Evolutionary conservation across 2,888 invertebrate species (phyloP), one percentile per base, ranked within the genome.

Genomic region (Eudasyphora cyanicolor): DNA sequence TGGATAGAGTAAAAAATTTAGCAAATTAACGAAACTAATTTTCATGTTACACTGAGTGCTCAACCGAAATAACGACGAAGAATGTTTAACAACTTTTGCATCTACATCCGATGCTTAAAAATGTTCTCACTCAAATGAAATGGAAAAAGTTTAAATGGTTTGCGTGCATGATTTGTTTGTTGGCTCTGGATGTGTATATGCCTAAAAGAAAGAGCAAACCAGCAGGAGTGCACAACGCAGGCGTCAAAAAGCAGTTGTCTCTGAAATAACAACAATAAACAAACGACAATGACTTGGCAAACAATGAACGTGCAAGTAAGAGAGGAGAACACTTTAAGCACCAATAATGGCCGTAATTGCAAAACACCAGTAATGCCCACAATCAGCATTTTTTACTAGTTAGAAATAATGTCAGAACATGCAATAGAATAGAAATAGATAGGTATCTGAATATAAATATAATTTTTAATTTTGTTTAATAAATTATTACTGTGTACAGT

Each of bases 271-370:
- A 51, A 19, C 14, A 42, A 24, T 10, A 38, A 62, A 29, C 17
- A 51, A 42, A 74, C 27, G 19, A 29, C 29, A 74, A 74, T 60
- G 29, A 60, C 29, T 74, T 19, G 17, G 45, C 76, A 67, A 67
- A 67, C 12, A 76, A 64, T 29, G 27, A 19, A 5, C 10, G 38
- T 45, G n/a, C 45, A 35, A n/a, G 38, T 14, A 42, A 35, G 45
- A 45, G 45, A 45, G n/a, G 45, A 1, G 45, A 45, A n/a, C 14
- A 45, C 12, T 14, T n/a, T 45, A 1, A 45, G 12, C 4, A 45
- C 14, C 45, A 45, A 45, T n/a, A 45, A n/a, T 12, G 45, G n/a
- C n/a, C n/a, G n/a, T n/a, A n/a, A 32, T 32, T 45, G n/a, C 45
- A 45, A 1, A 4, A 4, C 2, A 38, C 17, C 27, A 51, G 29